A percentile compares a stretch with the other conserved stretches of the same genome.
phyloP scores from a whole-genome alignment of 2,888 invertebrate species.

The Fragum fragum region DNA sequence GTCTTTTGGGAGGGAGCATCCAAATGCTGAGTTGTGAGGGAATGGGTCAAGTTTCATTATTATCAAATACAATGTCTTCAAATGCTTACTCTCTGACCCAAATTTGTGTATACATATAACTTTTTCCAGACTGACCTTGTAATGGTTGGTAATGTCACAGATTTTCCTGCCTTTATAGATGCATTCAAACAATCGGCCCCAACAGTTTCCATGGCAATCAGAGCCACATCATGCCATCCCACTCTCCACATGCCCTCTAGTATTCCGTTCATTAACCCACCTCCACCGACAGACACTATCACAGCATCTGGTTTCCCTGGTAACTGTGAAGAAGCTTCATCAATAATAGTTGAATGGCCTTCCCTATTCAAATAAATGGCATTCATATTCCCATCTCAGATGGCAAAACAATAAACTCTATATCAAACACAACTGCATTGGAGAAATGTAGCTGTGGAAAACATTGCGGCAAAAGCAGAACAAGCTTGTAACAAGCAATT shows the following conservation, averaged over 20 bases:
- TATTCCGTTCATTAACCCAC: conserved; percentile 87
- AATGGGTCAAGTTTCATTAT: no score
- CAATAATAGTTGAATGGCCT: conserved; percentile 87
- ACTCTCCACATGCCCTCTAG: conserved; percentile 82
- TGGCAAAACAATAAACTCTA: no score
- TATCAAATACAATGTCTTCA: no score
- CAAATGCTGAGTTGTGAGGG: no score
- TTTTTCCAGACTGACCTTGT: conserved; percentile 85
- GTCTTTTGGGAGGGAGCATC: no score
- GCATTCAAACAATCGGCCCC: conserved; percentile 87
- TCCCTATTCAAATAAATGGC: conserved; percentile 85
- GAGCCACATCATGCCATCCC: conserved; percentile 86
- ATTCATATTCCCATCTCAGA: no score
- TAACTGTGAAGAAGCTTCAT: conserved; percentile 86
- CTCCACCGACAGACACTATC: conserved; percentile 88
- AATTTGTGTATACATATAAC: background rate
- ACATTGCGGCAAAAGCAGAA: background rate
- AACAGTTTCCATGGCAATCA: conserved; percentile 88
- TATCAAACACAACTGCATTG: background rate
- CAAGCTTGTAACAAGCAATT: background rate
- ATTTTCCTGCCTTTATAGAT: conserved; percentile 85
- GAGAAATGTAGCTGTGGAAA: no score
- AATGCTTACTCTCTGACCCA: no score
- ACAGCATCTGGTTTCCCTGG: conserved; percentile 86
- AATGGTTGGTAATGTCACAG: conserved; percentile 86